Evolutionary conservation across 2,113 vertebrate genomes (phyloP).

Genomic region (Tachysurus fulvidraco): DNA sequence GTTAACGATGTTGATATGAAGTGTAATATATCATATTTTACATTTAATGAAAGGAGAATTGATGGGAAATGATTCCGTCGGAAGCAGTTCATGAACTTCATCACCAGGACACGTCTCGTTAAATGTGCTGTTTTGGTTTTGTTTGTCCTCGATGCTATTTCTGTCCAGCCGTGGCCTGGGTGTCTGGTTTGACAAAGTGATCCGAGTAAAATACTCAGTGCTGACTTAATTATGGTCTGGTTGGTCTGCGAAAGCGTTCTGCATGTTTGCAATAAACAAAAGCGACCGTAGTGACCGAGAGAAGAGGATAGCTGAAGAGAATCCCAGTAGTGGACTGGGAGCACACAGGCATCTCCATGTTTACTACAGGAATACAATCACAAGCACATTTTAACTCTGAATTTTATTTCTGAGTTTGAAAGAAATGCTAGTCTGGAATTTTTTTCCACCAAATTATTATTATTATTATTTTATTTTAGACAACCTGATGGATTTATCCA

Average conservation of each 20-base stretch:
- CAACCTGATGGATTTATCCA: too few relatives aligned
- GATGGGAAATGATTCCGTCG: not conserved
- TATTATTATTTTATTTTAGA: too few relatives aligned
- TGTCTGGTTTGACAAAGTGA: conserved; percentile 36
- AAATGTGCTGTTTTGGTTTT: not conserved
- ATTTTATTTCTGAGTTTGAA: not conserved
- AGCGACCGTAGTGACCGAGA: not conserved
- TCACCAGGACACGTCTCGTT: not conserved
- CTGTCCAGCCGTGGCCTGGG: conserved; percentile 7
- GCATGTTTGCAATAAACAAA: not conserved
- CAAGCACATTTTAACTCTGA: not conserved
- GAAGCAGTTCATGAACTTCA: conserved; percentile 13
- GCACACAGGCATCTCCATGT: not conserved
- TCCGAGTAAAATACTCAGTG: not conserved
- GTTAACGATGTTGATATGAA: not conserved
- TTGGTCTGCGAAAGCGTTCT: conserved; percentile 25
- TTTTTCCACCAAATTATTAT: too few relatives aligned
- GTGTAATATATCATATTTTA: not conserved
- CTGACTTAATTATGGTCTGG: conserved; percentile 39
- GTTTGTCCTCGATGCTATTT: conserved; percentile 25
- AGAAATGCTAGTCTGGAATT: not conserved
- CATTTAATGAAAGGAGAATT: not conserved
- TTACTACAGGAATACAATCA: not conserved
- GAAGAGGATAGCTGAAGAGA: not conserved
- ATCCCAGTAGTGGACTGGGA: not conserved